phyloP scores from a whole-genome alignment of 2,797 vertebrate species.

The Buphagus erythrorhynchus region DNA sequence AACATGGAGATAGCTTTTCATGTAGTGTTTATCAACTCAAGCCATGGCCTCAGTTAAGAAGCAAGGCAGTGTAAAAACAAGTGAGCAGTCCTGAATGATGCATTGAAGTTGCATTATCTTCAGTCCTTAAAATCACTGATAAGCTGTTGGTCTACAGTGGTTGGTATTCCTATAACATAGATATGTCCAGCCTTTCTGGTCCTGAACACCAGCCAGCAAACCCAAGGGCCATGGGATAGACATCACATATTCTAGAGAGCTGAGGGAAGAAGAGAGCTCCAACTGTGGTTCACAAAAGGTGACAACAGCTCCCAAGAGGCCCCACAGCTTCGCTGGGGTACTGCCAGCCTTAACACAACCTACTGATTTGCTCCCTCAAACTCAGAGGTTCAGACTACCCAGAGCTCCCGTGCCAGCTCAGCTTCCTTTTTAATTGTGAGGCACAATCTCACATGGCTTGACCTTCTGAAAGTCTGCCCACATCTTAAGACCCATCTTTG shows the following conservation, averaged over 20 bases:
- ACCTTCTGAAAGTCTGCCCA: neutral
- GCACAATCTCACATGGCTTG: neutral
- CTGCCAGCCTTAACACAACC: neutral
- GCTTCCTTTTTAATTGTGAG: neutral
- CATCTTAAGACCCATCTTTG: neutral
- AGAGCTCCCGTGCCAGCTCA: neutral
- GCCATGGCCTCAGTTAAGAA: neutral
- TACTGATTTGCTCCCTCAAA: neutral
- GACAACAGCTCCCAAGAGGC: neutral
- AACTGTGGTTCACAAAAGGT: neutral
- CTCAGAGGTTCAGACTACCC: neutral
- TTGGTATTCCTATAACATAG: neutral
- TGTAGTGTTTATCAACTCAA: neutral
- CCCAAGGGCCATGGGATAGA: neutral
- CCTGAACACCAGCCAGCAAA: neutral
- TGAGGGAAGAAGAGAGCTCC: neutral
- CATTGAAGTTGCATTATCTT: neutral
- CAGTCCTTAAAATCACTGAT: neutral
- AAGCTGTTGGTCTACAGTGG: neutral
- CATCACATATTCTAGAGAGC: neutral
- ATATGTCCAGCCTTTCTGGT: neutral
- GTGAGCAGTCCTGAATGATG: neutral
- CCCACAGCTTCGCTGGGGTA: accelerated
- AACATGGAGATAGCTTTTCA: neutral
- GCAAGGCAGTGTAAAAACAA: neutral